A percentile compares a stretch with the other conserved stretches of the same genome.
Conservation (phyloP, 2,113 vertebrate species). For the Nycticebus coucang region DNA sequence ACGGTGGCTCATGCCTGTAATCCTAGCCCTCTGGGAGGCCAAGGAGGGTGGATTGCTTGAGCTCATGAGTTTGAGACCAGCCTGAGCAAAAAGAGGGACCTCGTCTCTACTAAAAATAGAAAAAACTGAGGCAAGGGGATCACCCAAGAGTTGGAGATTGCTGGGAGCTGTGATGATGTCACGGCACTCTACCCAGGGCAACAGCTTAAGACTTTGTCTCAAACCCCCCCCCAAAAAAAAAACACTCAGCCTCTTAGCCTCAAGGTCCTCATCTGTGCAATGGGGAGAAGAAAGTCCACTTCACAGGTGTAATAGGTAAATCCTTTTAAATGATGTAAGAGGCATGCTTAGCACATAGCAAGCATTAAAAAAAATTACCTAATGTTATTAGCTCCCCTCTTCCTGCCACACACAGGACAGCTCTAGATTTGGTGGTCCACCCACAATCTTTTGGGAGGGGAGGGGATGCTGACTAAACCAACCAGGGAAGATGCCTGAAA, state of each 20-base stretch:
- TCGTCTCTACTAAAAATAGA: too few species aligned
- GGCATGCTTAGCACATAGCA: not conserved
- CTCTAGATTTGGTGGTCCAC: not conserved
- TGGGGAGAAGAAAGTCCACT: not conserved
- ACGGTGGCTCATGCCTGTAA: too few species aligned
- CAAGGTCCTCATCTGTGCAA: not conserved
- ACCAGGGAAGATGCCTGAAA: not conserved
- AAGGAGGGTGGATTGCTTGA: too few species aligned
- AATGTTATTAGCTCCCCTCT: not conserved
- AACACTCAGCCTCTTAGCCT: not conserved
- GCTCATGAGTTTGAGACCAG: too few species aligned
- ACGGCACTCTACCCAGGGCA: too few species aligned
- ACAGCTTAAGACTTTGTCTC: too few species aligned
- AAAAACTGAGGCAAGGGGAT: too few species aligned
- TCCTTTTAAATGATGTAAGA: not conserved
- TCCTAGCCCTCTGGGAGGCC: too few species aligned
- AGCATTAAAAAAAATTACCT: not conserved
- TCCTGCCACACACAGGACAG: not conserved
- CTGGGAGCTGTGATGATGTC: too few species aligned
- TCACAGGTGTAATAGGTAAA: not conserved
- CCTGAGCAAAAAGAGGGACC: too few species aligned
- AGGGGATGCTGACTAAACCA: not conserved
- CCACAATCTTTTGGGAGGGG: not conserved
- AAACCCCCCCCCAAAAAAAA: too few species aligned
- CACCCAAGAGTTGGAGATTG: too few species aligned